Evolutionary conservation across 1,140 invertebrate species (phyloP), one percentile per base, ranked within the genome.

Genomic region (Drosophila tristis): DNA sequence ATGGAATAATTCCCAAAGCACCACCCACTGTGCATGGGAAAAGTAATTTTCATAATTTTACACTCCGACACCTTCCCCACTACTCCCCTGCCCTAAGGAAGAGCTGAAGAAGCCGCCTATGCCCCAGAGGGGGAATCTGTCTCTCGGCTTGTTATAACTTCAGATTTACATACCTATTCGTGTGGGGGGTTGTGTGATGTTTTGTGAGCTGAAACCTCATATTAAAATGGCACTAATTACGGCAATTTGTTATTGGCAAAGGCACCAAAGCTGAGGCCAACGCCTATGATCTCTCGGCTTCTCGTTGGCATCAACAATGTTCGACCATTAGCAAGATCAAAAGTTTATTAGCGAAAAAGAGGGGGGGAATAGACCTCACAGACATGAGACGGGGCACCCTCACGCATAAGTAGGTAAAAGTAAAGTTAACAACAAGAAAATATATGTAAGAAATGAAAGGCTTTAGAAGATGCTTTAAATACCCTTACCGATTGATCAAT

Each of bases 11-110:
- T 85, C 82, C 74, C 81, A 87, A 71, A 65, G 74, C 35, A 39
- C 81, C 82, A 87, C 82, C 78, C 82, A 86, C 82, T 53, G 64
- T 74, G 82, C 66, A 70, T 86, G 81, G 74, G 82, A 86, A 86
- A 66, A 31, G 71, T 65, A 66, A 50, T 68, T 77, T 56, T 57
- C 58, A 68, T 74, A 67, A 84, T 86, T 85, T 85, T 63, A 77
- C 81, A 85, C 73, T 75, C 78, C 78, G 53, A 86, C 81, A 85
- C 81, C 70, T 87, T 45, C 25, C 25, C 39, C 48, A 15, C 43
- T 45, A 2, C 13, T 7, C 25, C n/a, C 9, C 47, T 43, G 44
- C 47, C 39, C 51, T 48, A 70, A 13, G 31, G 61, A 64, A 63
- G 48, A 39, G 35, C 11, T 13, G 35, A 13, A 39, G 35, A 39